phyloP scores from a whole-genome alignment of 2,797 vertebrate species.

The Petrocephalus schoutedeni region DNA sequence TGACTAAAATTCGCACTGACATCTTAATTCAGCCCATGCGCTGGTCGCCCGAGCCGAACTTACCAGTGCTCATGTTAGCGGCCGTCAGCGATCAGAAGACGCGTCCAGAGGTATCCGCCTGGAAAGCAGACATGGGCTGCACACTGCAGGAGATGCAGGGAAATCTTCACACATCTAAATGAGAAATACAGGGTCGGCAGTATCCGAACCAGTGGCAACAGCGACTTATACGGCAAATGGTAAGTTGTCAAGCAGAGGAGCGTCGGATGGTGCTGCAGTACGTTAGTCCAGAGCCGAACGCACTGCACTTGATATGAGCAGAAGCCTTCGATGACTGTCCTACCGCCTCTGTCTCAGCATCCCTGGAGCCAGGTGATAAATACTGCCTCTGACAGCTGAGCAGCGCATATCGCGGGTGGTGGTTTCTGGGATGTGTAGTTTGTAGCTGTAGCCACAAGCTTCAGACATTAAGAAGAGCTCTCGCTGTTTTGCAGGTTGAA shows the following conservation, averaged over 20 bases:
- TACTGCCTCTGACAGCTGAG: conserved; percentile 31
- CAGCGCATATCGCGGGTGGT: conserved; percentile 12
- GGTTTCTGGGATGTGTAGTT: conserved; percentile 47
- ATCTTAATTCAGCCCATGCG: neutral
- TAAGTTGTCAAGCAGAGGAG: neutral
- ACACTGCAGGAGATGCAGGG: conserved; percentile 25
- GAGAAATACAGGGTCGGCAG: neutral
- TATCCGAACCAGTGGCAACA: neutral
- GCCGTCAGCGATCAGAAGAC: conserved; percentile 34
- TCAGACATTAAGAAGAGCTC: neutral
- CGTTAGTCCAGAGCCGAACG: conserved; percentile 18
- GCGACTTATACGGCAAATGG: neutral
- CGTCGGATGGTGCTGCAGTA: neutral
- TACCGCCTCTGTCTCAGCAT: conserved; percentile 45
- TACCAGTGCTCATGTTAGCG: conserved; percentile 66
- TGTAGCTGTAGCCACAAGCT: neutral
- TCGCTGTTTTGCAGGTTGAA: neutral
- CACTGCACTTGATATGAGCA: conserved; percentile 46
- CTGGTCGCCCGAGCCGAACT: conserved; percentile 26
- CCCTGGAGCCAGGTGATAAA: conserved; percentile 38
- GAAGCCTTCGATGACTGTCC: conserved; percentile 28
- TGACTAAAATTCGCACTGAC: neutral
- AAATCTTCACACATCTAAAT: conserved; percentile 19
- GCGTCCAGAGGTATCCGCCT: conserved; percentile 31
- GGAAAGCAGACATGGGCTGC: conserved; percentile 13